Conservation (phyloP, 2,888 invertebrate genomes). For the Alitta virens region DNA sequence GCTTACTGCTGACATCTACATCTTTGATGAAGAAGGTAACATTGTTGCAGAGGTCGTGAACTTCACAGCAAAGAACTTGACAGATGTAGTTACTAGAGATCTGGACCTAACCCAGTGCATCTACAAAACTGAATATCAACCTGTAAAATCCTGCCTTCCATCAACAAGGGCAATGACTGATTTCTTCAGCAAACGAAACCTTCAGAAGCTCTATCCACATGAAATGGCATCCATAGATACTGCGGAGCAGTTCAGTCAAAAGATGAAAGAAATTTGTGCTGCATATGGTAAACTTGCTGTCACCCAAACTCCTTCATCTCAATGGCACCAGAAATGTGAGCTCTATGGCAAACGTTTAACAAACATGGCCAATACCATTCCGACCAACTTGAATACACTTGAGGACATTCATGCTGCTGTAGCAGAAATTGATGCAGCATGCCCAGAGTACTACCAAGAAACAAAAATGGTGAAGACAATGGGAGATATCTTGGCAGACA, state of each 20-base stretch:
- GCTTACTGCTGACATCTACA: slow-evolving; percentile 1
- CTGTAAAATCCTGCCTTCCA: slow-evolving; percentile 1
- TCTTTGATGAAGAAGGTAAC: slow-evolving; percentile 8
- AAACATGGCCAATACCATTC: neutral
- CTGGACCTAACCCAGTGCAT: slow-evolving; percentile 5
- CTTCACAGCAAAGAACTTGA: slow-evolving; percentile 8
- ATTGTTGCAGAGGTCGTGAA: slow-evolving; percentile 9
- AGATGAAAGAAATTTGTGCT: neutral
- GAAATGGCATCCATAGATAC: neutral
- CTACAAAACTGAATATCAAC: slow-evolving; percentile 14
- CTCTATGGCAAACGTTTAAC: neutral
- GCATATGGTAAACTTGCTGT: slow-evolving; percentile 7
- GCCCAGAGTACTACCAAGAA: slow-evolving; percentile 9
- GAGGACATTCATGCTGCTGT: too few species aligned
- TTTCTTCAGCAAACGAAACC: neutral
- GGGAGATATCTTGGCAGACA: slow-evolving; percentile 8
- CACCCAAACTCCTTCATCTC: neutral
- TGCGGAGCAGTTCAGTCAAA: neutral
- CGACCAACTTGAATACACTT: slow-evolving; percentile 1
- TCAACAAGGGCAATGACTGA: neutral
- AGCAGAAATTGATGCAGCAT: neutral
- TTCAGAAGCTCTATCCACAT: slow-evolving; percentile 10
- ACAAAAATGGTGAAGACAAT: slow-evolving; percentile 9
- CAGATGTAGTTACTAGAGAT: neutral
- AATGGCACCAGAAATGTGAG: neutral